Evolutionary conservation across 1,140 invertebrate genomes (phyloP).

Genomic region (Bombus breviceps): DNA sequence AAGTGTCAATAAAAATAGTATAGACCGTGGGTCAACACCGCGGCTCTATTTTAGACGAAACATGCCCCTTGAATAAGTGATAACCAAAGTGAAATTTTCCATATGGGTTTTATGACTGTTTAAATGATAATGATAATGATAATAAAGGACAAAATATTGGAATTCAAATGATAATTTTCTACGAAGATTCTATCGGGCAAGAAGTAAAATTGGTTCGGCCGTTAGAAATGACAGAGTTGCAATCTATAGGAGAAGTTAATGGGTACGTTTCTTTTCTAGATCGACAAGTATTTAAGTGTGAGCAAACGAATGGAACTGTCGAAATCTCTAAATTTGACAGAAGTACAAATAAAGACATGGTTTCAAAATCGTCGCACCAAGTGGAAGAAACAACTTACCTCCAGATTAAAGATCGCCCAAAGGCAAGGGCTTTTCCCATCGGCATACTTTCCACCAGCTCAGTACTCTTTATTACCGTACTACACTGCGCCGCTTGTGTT

Average conservation of each 20-base stretch:
- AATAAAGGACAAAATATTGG: neutral
- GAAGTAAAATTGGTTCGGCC: neutral
- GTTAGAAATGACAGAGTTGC: neutral
- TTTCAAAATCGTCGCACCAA: constrained; percentile 97
- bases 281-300: constrained; percentile 97
- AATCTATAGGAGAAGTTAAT: neutral
- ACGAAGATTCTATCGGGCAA: neutral
- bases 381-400: constrained; percentile 97
- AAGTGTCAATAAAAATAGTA: neutral
- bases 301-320: constrained; percentile 97
- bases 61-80: neutral
- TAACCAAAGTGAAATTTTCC: neutral
- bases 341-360: constrained; percentile 99
- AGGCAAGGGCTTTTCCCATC: constrained; percentile 90
- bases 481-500: constrained; percentile 75
- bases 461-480: constrained; percentile 85
- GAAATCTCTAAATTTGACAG: constrained; percentile 93
- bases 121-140: too few relatives aligned
- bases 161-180: neutral
- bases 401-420: constrained; percentile 93
- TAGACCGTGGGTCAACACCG: neutral
- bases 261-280: constrained; percentile 77
- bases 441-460: constrained; percentile 86
- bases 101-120: neutral
- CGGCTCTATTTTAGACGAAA: neutral